A percentile compares a stretch with the other conserved stretches of the same genome.
These are phyloP conservation scores for Ondatra zibethicus DNA, from an alignment of 2,113 vertebrate genomes.

Conservation along the genomic window DNA sequence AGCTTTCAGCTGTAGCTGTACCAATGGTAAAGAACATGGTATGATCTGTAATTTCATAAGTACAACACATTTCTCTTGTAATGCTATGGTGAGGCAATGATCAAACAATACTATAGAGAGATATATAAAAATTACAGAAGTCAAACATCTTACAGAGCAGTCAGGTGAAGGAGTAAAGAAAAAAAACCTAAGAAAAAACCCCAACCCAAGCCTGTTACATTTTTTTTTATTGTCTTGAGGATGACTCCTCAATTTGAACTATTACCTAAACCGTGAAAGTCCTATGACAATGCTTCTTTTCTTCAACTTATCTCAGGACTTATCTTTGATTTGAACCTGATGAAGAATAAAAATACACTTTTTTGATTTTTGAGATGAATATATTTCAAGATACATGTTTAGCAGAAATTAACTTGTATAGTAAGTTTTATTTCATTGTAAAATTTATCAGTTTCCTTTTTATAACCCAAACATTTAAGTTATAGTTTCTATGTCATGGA, in stretches of 20 bases:
- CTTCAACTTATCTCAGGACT: not conserved
- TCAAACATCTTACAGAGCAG: not conserved
- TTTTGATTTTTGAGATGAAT: not conserved
- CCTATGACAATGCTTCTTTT: not conserved
- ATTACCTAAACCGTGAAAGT: not conserved
- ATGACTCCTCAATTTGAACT: not conserved
- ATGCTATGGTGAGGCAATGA: constrained; percentile 25
- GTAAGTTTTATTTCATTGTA: not conserved
- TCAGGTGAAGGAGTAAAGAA: not conserved
- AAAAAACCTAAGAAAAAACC: not conserved
- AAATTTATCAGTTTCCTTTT: not conserved
- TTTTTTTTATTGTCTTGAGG: not conserved
- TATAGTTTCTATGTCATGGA: not conserved
- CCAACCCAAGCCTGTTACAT: not conserved
- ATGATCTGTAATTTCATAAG: constrained; percentile 31
- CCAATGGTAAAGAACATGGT: not conserved
- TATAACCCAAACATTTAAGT: not conserved
- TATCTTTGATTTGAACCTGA: not conserved
- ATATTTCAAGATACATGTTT: not conserved
- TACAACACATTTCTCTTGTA: constrained; percentile 7
- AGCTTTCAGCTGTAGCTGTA: not conserved
- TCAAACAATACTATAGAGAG: constrained; percentile 4
- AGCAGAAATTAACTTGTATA: not conserved
- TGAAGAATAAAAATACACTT: not conserved
- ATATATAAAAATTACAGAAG: constrained; percentile 10